These are phyloP conservation scores for Macrophya alboannulata DNA, from an alignment of 2,888 invertebrate genomes.

Conservation along the genomic window DNA sequence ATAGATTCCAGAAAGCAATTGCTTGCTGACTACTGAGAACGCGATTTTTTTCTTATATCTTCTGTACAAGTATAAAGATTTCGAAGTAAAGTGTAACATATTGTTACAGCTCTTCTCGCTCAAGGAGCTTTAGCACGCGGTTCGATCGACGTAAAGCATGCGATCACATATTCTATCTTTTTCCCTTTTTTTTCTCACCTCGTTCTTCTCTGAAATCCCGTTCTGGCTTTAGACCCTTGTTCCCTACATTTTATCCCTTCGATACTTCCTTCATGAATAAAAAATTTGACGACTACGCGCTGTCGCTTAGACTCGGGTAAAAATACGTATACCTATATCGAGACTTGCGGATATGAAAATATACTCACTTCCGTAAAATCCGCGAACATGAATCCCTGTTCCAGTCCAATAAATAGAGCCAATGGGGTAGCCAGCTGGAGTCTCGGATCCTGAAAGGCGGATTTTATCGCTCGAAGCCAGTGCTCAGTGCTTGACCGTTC, in stretches of 20 bases:
- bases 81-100: not conserved
- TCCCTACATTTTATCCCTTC: not conserved
- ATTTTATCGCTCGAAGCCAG: conserved; percentile 80
- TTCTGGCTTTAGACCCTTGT: not conserved
- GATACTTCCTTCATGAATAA: not conserved
- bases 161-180: not conserved
- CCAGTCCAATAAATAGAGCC: conserved; percentile 91
- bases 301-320: not conserved
- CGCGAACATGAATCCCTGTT: conserved; percentile 92
- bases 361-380: conserved; percentile 88
- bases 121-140: not conserved
- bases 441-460: conserved; percentile 84
- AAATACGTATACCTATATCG: not conserved
- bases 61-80: not conserved
- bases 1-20: not conserved
- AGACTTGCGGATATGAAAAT: not conserved
- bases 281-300: not conserved
- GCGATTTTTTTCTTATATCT: not conserved
- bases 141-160: not conserved
- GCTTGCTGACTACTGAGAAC: not conserved
- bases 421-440: conserved; percentile 88
- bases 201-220: not conserved
- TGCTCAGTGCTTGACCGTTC: conserved; percentile 67
- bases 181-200: not conserved
- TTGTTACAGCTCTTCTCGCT: not conserved